These are phyloP conservation scores for Carassius carassius DNA, from an alignment of 2,113 vertebrate genomes.

Conservation along the genomic window DNA sequence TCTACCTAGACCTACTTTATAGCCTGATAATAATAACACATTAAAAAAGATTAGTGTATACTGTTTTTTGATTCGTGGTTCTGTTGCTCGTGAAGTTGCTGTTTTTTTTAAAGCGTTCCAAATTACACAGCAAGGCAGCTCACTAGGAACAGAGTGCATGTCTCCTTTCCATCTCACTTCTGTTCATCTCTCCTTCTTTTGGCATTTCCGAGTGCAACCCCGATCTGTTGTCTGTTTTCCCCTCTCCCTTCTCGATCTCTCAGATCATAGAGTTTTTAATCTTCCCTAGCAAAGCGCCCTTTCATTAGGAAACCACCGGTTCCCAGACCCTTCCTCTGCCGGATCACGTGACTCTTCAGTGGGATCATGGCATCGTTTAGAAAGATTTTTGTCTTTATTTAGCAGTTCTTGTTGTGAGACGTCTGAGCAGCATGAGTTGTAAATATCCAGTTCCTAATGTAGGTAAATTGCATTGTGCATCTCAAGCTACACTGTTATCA, in stretches of 20 bases:
- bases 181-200: not conserved
- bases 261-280: conserved; percentile 54
- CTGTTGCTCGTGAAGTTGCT: not conserved
- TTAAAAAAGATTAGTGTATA: too few relatives aligned
- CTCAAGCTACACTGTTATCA: not conserved
- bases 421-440: not conserved
- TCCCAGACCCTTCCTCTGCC: conserved; percentile 33
- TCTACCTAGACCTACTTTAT: not conserved
- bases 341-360: conserved; percentile 32
- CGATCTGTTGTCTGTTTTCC: conserved; percentile 13
- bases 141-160: conserved; percentile 1
- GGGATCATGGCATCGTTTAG: not conserved
- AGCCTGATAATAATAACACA: too few relatives aligned
- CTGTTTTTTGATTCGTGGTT: too few relatives aligned
- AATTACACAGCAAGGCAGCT: not conserved
- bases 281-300: conserved; percentile 65
- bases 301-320: conserved; percentile 65
- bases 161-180: not conserved
- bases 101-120: not conserved
- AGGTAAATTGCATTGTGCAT: not conserved
- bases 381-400: not conserved
- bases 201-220: not conserved
- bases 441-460: not conserved
- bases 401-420: not conserved
- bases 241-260: conserved; percentile 58